These are phyloP conservation scores for Amiota minor DNA, from an alignment of 2,888 invertebrate genomes.

Conservation along the genomic window DNA sequence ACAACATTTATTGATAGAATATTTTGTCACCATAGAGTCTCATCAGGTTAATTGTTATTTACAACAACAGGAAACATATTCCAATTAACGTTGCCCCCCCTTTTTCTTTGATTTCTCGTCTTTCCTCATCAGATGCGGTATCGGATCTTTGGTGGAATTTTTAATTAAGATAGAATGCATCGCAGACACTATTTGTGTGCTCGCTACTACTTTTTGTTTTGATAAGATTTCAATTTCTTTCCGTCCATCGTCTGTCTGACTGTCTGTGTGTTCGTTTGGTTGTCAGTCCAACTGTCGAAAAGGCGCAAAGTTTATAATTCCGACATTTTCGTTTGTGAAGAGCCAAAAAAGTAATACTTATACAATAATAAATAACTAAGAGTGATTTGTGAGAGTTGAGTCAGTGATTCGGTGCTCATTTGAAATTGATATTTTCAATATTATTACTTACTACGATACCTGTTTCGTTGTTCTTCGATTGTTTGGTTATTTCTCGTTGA, in stretches of 20 bases:
- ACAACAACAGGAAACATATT: constrained; percentile 63
- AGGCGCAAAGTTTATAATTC: constrained; percentile 24
- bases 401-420: constrained; percentile 10
- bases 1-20: constrained; percentile 21
- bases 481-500: too few relatives aligned
- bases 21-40: constrained; percentile 51
- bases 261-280: not conserved
- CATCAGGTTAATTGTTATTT: constrained; percentile 63
- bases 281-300: constrained; percentile 15
- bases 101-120: constrained; percentile 18
- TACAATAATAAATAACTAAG: not conserved
- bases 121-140: constrained; percentile 13
- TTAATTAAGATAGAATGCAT: constrained; percentile 64
- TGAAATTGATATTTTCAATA: constrained; percentile 20
- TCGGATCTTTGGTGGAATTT: constrained; percentile 40
- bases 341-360: constrained; percentile 1
- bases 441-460: constrained; percentile 48
- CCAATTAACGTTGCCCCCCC: constrained; percentile 43
- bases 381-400: not conserved
- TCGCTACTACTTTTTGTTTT: constrained; percentile 17
- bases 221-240: constrained; percentile 50
- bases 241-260: too few relatives aligned
- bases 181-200: constrained; percentile 29
- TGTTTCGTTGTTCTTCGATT: constrained; percentile 40
- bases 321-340: constrained; percentile 9